Conservation (phyloP, 1,140 invertebrate species). For the Hermetia illucens region DNA sequence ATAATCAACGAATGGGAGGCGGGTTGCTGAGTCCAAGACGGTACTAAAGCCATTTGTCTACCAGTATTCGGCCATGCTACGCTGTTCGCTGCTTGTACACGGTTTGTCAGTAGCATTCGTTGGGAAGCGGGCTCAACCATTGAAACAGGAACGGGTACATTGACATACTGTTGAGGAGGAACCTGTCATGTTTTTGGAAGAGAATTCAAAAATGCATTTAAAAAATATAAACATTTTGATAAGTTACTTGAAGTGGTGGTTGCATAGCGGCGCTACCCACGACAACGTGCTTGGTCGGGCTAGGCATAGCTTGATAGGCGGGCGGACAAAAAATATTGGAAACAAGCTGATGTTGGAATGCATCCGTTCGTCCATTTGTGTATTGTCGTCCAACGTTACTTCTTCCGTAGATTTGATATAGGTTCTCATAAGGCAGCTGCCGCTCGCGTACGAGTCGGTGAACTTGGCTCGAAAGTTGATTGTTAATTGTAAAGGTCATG, state of each 20-base stretch:
- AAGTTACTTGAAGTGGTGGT: slow-evolving; percentile 31
- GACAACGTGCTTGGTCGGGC: slow-evolving; percentile 78
- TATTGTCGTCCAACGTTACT: slow-evolving; percentile 51
- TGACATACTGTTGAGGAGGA: slow-evolving; percentile 70
- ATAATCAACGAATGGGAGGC: slow-evolving; percentile 66
- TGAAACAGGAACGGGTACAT: slow-evolving; percentile 59
- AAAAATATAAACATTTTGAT: slow-evolving; percentile 1
- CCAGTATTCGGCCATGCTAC: slow-evolving; percentile 58
- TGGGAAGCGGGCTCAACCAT: slow-evolving; percentile 62
- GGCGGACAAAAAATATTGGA: slow-evolving; percentile 82
- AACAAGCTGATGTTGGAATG: slow-evolving; percentile 75
- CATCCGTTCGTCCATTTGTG: slow-evolving; percentile 48
- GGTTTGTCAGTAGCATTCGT: slow-evolving; percentile 52
- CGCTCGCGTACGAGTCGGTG: slow-evolving; percentile 48
- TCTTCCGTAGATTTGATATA: slow-evolving; percentile 79
- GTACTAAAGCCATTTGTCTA: slow-evolving; percentile 72
- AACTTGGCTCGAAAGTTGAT: slow-evolving; percentile 59
- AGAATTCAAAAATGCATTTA: background rate
- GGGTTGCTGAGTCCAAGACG: slow-evolving; percentile 75
- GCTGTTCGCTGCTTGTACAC: slow-evolving; percentile 53
- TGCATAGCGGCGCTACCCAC: slow-evolving; percentile 59
- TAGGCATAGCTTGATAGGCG: slow-evolving; percentile 67
- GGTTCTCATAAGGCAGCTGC: slow-evolving; percentile 48
- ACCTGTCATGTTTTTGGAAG: slow-evolving; percentile 35
- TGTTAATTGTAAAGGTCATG: slow-evolving; percentile 80